Conservation (phyloP, 2,888 invertebrate genomes). For the Apotomis capreana region DNA sequence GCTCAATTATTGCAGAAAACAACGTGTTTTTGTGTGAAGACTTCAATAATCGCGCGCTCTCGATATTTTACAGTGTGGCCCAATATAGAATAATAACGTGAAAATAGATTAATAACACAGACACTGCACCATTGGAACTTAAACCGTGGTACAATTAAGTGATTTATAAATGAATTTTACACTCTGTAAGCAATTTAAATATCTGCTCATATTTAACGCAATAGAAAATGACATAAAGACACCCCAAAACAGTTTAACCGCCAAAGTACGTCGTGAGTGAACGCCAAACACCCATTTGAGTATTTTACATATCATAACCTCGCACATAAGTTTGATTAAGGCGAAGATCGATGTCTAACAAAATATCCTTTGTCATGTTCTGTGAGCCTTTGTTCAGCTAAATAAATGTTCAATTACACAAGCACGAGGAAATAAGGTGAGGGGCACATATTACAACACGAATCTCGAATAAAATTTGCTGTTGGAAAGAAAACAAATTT, state of each 20-base stretch:
- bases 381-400: conserved; percentile 17
- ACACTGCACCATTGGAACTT: too few relatives aligned
- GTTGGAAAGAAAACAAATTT: conserved; percentile 51
- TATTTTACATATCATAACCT: conserved; percentile 1
- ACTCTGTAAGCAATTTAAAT: too few relatives aligned
- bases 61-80: too few relatives aligned
- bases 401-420: conserved; percentile 36
- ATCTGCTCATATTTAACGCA: too few relatives aligned
- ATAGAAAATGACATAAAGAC: neutral
- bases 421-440: conserved; percentile 27
- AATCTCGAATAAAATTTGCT: conserved; percentile 39
- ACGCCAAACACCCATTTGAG: conserved; percentile 10
- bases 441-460: conserved; percentile 29
- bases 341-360: conserved; percentile 20
- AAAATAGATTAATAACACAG: too few relatives aligned
- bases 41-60: too few relatives aligned
- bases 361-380: conserved; percentile 25
- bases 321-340: conserved; percentile 19
- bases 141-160: too few relatives aligned
- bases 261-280: neutral
- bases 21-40: too few relatives aligned
- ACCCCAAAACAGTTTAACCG: neutral
- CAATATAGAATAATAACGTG: too few relatives aligned
- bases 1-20: too few relatives aligned
- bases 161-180: too few relatives aligned